Evolutionary conservation across 2,797 vertebrate genomes (phyloP), one percentile per base, ranked within the genome.

Genomic region (Gymnoscopelus microlampas): DNA sequence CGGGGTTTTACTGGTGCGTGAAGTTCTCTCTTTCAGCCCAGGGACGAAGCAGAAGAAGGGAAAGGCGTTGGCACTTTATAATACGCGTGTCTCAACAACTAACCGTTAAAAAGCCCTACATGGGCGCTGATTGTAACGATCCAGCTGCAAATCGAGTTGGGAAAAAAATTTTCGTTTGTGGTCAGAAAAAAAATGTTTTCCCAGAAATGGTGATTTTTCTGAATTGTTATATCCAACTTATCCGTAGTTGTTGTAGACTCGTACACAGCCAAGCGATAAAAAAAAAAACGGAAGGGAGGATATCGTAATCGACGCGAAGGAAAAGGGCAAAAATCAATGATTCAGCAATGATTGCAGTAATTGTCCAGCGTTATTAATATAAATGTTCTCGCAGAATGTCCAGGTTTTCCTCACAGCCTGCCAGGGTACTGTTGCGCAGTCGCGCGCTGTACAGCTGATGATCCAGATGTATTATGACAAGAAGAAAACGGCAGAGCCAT

Each of bases 11-110:
- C 71, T 71, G 60, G 58, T 23, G 63, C 26, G 76, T 68, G 65
- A 86, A 88, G 68, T 87, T 87, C 81, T 57, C 65, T 19, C 19
- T 19, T 19, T 19, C 84, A 58, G 73, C 60, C 19, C 71, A 70
- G 60, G 15, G 15, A 58, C 53, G 57, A 23, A 26, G 64, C 66
- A 54, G 24, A 54, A 61, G 51, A 59, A 54, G 55, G 75, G 4
- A 76, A 87, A 94, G 92, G 93, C 92, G 92, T 91, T 92, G 93
- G 87, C 91, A 85, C 79, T 2, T 9, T 39, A 6, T 5, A 6
- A 79, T 29, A 73, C 69, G 49, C 62, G 73, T 26, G 70, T 69
- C 78, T 50, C 71, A 76, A 68, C 82, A 70, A 78, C 66, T 72
- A 39, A 44, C 39, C 7, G 9, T 39, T 1, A 9, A 10, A 44